Conservation (phyloP, 2,888 invertebrate genomes). For the Vesta saturnalis region DNA sequence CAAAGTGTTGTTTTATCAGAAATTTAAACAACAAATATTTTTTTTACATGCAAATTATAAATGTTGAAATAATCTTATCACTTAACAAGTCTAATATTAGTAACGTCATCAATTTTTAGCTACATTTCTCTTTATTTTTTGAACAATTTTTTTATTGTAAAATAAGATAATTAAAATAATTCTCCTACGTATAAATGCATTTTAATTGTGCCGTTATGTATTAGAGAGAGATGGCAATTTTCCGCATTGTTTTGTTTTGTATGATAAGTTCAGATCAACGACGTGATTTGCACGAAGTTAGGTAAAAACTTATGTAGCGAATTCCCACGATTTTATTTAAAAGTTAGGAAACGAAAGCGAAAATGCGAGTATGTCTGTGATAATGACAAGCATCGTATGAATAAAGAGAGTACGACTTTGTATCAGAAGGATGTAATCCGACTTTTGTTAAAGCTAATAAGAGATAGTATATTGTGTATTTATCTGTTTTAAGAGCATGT, state of each 20-base stretch:
- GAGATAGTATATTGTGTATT: conserved; percentile 45
- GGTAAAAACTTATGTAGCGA: conserved; percentile 34
- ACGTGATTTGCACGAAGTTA: conserved; percentile 30
- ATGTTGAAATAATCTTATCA: conserved; percentile 6
- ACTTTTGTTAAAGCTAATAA: conserved; percentile 44
- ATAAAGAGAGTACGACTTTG: conserved; percentile 43
- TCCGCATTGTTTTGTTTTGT: conserved; percentile 32
- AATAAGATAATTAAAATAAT: conserved; percentile 15
- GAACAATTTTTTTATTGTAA: conserved; percentile 14
- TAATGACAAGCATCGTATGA: conserved; percentile 27
- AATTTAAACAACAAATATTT: not conserved
- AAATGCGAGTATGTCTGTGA: not conserved
- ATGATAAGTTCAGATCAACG: conserved; percentile 35
- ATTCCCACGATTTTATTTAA: conserved; percentile 25
- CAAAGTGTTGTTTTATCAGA: conserved; percentile 7
- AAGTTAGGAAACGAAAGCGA: conserved; percentile 12
- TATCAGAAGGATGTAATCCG: conserved; percentile 42
- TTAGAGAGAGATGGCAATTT: conserved; percentile 20
- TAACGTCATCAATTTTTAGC: conserved; percentile 9
- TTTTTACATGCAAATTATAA: not conserved
- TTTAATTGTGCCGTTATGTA: not conserved
- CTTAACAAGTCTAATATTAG: not conserved
- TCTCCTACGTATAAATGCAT: conserved; percentile 23
- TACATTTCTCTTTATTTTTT: not conserved
- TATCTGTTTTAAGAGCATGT: conserved; percentile 48